Evolutionary conservation across 2,797 vertebrate genomes (phyloP).

Genomic region (Sebastes flavidus): DNA sequence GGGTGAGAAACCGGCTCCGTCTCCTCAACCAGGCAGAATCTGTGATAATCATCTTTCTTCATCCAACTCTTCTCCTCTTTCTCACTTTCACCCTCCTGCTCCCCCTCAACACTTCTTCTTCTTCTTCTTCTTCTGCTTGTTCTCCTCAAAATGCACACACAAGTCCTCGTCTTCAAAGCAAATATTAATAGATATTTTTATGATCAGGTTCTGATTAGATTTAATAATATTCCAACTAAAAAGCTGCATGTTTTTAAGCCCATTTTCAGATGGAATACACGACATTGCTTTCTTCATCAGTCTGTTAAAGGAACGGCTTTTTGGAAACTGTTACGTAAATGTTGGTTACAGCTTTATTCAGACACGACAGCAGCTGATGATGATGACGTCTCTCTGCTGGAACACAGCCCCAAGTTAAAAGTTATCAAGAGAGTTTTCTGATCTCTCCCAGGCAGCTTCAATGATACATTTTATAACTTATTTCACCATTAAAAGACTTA

Average conservation of each 20-base stretch:
- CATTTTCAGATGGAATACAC: not conserved
- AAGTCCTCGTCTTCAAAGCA: not conserved
- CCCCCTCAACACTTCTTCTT: not conserved
- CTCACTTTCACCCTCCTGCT: slow-evolving; percentile 18
- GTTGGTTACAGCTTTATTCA: not conserved
- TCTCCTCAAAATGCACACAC: not conserved
- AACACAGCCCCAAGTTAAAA: not conserved
- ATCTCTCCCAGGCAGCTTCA: not conserved
- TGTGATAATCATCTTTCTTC: not conserved
- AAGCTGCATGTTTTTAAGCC: not conserved
- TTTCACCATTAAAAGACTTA: too few relatives aligned
- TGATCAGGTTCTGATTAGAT: not conserved
- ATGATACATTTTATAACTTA: too few relatives aligned
- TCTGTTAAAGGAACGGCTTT: not conserved
- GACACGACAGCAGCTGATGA: not conserved
- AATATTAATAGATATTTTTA: not conserved
- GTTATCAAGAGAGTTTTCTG: not conserved
- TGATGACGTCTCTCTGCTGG: not conserved
- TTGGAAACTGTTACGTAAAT: not conserved
- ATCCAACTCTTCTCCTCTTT: not conserved
- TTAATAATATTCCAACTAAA: not conserved
- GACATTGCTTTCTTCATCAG: not conserved
- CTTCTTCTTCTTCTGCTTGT: not conserved
- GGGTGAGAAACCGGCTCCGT: not conserved
- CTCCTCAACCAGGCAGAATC: slow-evolving; percentile 27